Evolutionary conservation across 23 tunicate genomes (phyloP).

Genomic region (Phallusia fumigata): DNA sequence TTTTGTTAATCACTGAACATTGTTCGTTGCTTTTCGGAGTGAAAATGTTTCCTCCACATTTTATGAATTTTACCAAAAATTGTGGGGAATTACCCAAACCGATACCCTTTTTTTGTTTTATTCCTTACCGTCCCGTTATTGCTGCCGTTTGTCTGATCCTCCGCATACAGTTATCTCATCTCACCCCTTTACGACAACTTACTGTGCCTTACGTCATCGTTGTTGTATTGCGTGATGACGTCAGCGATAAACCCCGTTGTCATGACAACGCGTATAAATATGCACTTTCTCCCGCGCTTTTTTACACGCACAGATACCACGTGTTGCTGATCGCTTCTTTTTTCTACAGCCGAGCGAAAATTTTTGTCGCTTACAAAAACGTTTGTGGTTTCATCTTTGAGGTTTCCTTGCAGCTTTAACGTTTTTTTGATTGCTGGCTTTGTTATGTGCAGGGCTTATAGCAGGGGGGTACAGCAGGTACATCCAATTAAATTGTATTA

Average conservation of each 20-base stretch:
- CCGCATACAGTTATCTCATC: background rate
- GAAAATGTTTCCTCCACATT: too few species aligned
- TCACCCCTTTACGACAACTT: background rate
- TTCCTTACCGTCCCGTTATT: background rate
- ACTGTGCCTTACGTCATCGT: constrained; percentile 8
- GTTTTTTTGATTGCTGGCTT: too few species aligned
- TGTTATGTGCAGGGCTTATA: too few species aligned
- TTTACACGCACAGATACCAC: background rate
- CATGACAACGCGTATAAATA: background rate
- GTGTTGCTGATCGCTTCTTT: background rate
- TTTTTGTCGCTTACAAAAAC: too few species aligned
- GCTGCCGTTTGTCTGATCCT: background rate
- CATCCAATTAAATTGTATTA: too few species aligned
- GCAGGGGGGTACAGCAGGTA: too few species aligned
- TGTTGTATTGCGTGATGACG: background rate
- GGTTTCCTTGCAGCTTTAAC: too few species aligned
- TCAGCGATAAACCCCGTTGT: background rate
- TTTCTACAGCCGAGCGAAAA: background rate
- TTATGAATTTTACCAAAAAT: too few species aligned
- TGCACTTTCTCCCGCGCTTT: constrained; percentile 11
- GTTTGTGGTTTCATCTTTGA: too few species aligned
- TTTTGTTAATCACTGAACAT: too few species aligned
- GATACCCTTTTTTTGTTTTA: background rate
- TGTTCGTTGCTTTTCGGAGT: too few species aligned
- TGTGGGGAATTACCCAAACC: too few species aligned